Conservation (phyloP, 2,888 invertebrate species). For the Eupeodes latifasciatus region DNA sequence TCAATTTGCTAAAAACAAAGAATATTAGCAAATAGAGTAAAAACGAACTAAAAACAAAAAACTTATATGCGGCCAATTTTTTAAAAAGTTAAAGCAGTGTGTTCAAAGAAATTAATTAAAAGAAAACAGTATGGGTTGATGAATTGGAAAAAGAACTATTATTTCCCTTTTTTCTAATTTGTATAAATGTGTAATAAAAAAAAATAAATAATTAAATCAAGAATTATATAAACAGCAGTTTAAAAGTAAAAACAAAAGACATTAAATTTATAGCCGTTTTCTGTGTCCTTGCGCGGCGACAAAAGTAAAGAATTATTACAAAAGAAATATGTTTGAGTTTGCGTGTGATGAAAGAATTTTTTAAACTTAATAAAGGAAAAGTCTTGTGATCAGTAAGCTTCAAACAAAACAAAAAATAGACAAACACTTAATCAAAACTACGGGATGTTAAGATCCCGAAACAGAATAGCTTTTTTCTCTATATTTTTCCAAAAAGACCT, state of each 20-base stretch:
- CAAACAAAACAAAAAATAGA: slow-evolving; percentile 27
- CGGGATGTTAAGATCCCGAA: slow-evolving; percentile 7
- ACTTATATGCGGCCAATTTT: slow-evolving; percentile 65
- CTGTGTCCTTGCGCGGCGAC: slow-evolving; percentile 3
- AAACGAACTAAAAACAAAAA: slow-evolving; percentile 16
- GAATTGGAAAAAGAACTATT: slow-evolving; percentile 19
- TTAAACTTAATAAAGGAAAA: slow-evolving; percentile 47
- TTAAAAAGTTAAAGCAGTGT: slow-evolving; percentile 51
- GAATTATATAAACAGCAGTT: slow-evolving; percentile 34
- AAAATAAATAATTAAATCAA: slow-evolving; percentile 37
- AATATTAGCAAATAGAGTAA: neutral
- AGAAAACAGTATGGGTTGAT: slow-evolving; percentile 50
- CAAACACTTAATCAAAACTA: neutral
- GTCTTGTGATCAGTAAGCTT: slow-evolving; percentile 60
- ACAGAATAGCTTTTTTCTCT: neutral
- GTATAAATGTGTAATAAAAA: slow-evolving; percentile 60
- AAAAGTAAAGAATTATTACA: neutral
- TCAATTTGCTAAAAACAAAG: neutral
- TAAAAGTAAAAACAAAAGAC: slow-evolving; percentile 14
- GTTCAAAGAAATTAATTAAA: slow-evolving; percentile 25
- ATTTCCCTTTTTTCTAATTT: slow-evolving; percentile 51
- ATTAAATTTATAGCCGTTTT: slow-evolving; percentile 20
- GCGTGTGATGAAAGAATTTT: slow-evolving; percentile 58
- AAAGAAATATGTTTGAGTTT: slow-evolving; percentile 23
- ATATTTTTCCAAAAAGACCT: neutral